A percentile compares a stretch with the other conserved stretches of the same genome.
Conservation (phyloP, 2,797 vertebrate genomes). For the Thamnophis elegans region DNA sequence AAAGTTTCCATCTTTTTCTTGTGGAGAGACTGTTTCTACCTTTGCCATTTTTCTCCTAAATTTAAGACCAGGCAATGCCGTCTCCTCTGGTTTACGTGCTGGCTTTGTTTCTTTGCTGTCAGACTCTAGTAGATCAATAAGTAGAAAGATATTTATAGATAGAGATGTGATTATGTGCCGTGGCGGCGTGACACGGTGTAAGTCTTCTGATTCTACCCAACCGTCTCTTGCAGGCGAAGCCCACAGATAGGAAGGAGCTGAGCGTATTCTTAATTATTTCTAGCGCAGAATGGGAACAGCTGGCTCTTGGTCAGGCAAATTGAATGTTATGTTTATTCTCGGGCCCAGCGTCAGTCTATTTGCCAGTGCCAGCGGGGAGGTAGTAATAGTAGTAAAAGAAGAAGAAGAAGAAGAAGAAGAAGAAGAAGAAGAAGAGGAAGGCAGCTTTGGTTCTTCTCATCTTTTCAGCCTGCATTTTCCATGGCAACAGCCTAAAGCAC, state of each 20-base stretch:
- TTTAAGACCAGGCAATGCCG: background rate
- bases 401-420: too few species aligned
- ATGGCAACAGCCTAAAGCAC: background rate
- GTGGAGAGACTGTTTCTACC: background rate
- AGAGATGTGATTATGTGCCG: background rate
- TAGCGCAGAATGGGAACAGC: background rate
- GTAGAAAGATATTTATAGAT: background rate
- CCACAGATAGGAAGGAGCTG: background rate
- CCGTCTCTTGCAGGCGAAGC: background rate
- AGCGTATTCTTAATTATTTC: background rate
- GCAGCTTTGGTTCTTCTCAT: background rate
- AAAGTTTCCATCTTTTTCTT: background rate
- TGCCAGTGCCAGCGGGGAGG: accelerated
- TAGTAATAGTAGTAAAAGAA: accelerated
- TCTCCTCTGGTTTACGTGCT: background rate
- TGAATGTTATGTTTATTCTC: background rate
- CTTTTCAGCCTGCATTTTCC: background rate
- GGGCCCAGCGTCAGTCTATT: background rate
- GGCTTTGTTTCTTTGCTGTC: background rate
- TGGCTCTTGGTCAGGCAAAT: background rate
- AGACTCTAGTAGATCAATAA: background rate
- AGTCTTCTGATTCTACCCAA: background rate
- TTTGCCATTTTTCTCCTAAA: background rate
- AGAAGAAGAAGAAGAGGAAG: too few species aligned
- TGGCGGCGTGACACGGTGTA: background rate